Conservation (phyloP, 2,113 vertebrate genomes). For the Leuciscus idus region DNA sequence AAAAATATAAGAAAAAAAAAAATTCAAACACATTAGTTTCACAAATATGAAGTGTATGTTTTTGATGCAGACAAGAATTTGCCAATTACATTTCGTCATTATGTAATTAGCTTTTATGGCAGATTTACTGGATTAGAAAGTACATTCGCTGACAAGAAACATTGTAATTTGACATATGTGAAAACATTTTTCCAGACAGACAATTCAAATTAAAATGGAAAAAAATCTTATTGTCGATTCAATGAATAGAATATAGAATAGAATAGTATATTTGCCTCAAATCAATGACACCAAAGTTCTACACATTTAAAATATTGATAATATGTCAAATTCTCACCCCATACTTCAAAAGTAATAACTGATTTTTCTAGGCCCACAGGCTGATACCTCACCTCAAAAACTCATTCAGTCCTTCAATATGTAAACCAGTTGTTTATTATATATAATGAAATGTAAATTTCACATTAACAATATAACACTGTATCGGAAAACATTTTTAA, state of each 20-base stretch:
- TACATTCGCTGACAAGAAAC: background rate
- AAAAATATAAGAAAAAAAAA: constrained; percentile 63
- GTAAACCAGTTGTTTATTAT: background rate
- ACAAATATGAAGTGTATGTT: background rate
- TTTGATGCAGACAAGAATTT: background rate
- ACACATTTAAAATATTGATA: background rate
- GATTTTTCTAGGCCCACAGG: constrained; percentile 14
- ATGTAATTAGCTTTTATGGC: background rate
- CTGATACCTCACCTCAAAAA: constrained; percentile 25
- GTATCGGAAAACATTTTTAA: background rate
- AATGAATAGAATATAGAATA: background rate
- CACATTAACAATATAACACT: background rate
- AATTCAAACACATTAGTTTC: constrained; percentile 12
- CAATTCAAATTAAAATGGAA: background rate
- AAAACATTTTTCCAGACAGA: background rate
- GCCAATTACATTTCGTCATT: background rate
- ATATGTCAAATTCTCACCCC: background rate
- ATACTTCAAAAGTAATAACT: background rate
- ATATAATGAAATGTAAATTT: background rate
- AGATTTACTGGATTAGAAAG: background rate
- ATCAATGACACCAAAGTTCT: background rate
- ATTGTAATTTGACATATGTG: background rate
- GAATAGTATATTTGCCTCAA: background rate
- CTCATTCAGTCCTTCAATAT: background rate
- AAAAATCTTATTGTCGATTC: background rate